phyloP scores from a whole-genome alignment of 2,888 invertebrate species.

The Eilema sororculum region DNA sequence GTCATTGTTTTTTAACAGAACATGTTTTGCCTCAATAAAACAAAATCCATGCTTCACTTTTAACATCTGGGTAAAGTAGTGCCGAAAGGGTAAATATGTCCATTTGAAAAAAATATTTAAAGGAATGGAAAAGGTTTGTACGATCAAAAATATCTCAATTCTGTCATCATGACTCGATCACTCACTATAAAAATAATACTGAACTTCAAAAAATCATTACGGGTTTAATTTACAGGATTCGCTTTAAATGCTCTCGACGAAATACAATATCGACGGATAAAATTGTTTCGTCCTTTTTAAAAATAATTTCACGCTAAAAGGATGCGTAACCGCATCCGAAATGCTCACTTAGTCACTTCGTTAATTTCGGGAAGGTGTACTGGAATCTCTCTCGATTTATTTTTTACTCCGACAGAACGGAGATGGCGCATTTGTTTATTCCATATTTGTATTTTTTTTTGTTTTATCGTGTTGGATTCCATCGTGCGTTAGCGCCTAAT shows the following conservation, averaged over 20 bases:
- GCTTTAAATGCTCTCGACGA: slow-evolving; percentile 55
- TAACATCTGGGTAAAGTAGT: not conserved
- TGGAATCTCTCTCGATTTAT: slow-evolving; percentile 42
- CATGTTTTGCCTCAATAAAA: not conserved
- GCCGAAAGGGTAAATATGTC: not conserved
- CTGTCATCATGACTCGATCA: slow-evolving; percentile 7
- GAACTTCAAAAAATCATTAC: slow-evolving; percentile 37
- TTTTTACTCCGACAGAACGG: slow-evolving; percentile 31
- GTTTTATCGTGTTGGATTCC: slow-evolving; percentile 40
- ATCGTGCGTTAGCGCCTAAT: slow-evolving; percentile 61
- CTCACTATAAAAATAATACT: slow-evolving; percentile 27
- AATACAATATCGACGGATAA: slow-evolving; percentile 54
- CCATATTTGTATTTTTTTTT: slow-evolving; percentile 27
- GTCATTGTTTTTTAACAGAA: not conserved
- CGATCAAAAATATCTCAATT: not conserved
- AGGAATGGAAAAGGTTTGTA: not conserved
- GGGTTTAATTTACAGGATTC: slow-evolving; percentile 46
- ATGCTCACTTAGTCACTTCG: slow-evolving; percentile 69
- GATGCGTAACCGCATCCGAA: slow-evolving; percentile 62
- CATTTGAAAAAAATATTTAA: not conserved
- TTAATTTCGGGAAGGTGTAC: slow-evolving; percentile 65
- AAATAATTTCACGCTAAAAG: slow-evolving; percentile 60
- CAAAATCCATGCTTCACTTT: not conserved
- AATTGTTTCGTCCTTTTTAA: slow-evolving; percentile 43
- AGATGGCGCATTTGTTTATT: slow-evolving; percentile 37